A percentile compares a stretch with the other conserved stretches of the same genome.
Conservation (phyloP, 2,113 vertebrate genomes). For the Nyctibius bracteatus region DNA sequence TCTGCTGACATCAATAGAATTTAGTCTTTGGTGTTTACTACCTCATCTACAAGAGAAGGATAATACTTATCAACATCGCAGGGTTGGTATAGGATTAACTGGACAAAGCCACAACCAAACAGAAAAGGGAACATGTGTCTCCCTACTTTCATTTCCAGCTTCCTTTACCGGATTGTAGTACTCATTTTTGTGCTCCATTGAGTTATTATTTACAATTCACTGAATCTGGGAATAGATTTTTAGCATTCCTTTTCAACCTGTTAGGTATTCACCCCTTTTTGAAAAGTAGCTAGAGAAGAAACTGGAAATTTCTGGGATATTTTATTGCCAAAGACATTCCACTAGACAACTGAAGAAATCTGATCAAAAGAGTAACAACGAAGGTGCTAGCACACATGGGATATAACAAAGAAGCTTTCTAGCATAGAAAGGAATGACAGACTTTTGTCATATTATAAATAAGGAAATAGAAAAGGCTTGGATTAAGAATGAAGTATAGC, state of each 20-base stretch:
- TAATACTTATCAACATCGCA: conserved; percentile 20
- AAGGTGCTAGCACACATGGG: neutral
- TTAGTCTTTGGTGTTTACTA: neutral
- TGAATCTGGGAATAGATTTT: neutral
- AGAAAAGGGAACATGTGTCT: neutral
- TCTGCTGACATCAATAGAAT: conserved; percentile 11
- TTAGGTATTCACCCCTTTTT: neutral
- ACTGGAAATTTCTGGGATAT: neutral
- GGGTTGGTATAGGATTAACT: neutral
- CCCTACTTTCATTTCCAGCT: neutral
- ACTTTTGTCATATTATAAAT: neutral
- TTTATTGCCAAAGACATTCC: neutral
- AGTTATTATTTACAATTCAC: neutral
- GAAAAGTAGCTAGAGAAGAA: neutral
- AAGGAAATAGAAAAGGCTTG: neutral
- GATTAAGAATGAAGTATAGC: neutral
- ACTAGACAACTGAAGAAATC: neutral
- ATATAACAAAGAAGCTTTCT: neutral
- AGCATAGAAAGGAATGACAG: neutral
- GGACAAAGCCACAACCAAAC: neutral
- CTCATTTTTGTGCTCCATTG: neutral
- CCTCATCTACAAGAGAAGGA: neutral
- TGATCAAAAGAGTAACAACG: neutral
- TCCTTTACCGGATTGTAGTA: neutral
- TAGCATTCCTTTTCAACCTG: neutral